These are phyloP conservation scores for Petrolisthes cinctipes DNA, from an alignment of 2,888 invertebrate genomes.

Conservation along the genomic window DNA sequence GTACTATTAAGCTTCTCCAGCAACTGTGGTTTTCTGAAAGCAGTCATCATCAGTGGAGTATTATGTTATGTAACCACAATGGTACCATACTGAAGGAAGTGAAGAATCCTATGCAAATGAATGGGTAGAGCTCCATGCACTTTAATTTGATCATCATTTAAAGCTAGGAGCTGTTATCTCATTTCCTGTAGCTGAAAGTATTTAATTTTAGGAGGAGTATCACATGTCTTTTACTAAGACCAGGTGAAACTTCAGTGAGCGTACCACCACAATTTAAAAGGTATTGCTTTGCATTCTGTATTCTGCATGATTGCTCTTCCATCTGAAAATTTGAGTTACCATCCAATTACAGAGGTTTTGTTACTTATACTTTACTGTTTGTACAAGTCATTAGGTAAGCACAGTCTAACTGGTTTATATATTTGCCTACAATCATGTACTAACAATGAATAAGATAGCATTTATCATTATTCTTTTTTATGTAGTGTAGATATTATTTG, in stretches of 20 bases:
- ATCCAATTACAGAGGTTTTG: neutral
- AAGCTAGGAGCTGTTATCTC: too few relatives aligned
- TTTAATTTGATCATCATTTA: neutral
- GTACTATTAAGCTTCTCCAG: neutral
- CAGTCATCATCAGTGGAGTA: neutral
- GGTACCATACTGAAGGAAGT: neutral
- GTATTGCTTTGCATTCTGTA: neutral
- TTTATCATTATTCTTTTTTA: neutral
- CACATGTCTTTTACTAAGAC: too few relatives aligned
- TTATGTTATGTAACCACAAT: neutral
- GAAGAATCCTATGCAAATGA: neutral
- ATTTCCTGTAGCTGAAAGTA: too few relatives aligned
- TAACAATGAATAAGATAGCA: neutral
- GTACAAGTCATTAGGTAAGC: neutral
- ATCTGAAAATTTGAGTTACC: neutral
- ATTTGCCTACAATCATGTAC: neutral
- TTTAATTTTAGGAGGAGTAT: too few relatives aligned
- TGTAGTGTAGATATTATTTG: constrained; percentile 13
- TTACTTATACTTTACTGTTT: neutral
- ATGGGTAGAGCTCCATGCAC: neutral
- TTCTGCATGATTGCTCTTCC: constrained; percentile 9
- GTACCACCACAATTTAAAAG: too few relatives aligned
- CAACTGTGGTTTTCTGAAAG: constrained; percentile 8
- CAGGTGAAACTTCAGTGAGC: too few relatives aligned
- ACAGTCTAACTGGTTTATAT: neutral